Percentiles rank a stretch among this genome's conserved stretches.
Conservation (phyloP, 2,797 vertebrate genomes). For the Cheirogaleus major region DNA sequence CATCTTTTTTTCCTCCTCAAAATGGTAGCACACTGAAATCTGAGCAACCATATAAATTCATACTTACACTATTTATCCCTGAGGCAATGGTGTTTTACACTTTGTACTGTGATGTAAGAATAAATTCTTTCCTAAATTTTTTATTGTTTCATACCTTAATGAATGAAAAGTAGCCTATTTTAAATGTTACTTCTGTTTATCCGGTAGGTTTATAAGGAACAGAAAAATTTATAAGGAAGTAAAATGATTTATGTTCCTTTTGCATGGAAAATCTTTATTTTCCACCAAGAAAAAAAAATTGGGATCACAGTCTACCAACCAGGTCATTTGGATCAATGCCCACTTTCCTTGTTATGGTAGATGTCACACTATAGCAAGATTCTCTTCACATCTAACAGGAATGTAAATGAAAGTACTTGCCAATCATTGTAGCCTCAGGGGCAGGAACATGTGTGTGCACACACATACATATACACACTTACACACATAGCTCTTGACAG, state of each 20-base stretch:
- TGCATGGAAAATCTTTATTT: neutral
- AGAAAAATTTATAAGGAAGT: neutral
- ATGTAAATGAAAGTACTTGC: neutral
- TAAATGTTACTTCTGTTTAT: neutral
- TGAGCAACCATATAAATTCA: neutral
- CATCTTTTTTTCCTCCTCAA: neutral
- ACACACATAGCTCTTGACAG: neutral
- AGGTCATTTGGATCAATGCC: neutral
- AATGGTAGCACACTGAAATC: neutral
- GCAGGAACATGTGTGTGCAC: neutral
- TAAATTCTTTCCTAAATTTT: constrained; percentile 11
- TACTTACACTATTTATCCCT: neutral
- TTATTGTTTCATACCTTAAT: constrained; percentile 40
- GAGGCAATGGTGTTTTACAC: neutral
- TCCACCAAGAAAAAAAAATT: neutral
- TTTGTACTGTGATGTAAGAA: neutral
- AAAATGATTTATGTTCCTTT: neutral
- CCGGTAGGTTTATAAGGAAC: neutral
- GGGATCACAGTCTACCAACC: neutral
- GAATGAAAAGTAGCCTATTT: neutral
- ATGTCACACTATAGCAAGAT: neutral
- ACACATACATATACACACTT: neutral
- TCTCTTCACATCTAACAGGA: neutral
- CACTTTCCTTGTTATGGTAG: neutral
- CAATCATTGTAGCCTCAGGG: neutral